Percentiles rank a stretch among this genome's conserved stretches.
phyloP scores from a whole-genome alignment of 2,888 invertebrate genomes.

The Protodeltote pygarga region DNA sequence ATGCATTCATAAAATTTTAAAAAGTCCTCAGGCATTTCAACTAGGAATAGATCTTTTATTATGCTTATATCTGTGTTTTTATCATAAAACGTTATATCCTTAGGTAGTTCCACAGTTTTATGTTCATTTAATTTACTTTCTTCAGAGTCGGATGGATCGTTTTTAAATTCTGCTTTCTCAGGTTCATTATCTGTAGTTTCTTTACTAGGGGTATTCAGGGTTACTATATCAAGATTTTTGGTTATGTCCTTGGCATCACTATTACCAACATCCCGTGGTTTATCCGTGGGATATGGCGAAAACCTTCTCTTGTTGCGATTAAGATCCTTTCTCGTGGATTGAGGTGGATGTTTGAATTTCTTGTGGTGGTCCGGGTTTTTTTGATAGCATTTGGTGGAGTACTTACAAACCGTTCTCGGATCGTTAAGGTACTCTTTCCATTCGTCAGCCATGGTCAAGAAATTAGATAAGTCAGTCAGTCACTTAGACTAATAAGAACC shows the following conservation, averaged over 20 bases:
- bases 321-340: conserved; percentile 55
- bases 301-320: conserved; percentile 56
- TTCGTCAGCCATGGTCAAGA: conserved; percentile 69
- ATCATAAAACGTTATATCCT: conserved; percentile 70
- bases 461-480: background rate
- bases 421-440: conserved; percentile 72
- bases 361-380: conserved; percentile 91
- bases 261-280: too few species aligned
- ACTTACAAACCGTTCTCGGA: conserved; percentile 90
- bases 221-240: too few species aligned
- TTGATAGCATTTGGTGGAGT: conserved; percentile 93
- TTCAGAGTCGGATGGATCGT: background rate
- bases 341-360: conserved; percentile 92
- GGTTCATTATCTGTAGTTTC: background rate
- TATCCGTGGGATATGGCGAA: conserved; percentile 56
- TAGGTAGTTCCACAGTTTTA: conserved; percentile 51
- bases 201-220: too few species aligned
- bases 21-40: conserved; percentile 96
- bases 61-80: conserved; percentile 80
- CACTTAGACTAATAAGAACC: too few species aligned
- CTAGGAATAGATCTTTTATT: conserved; percentile 92
- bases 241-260: too few species aligned
- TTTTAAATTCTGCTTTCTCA: too few species aligned
- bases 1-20: conserved; percentile 94
- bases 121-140: conserved; percentile 1